Evolutionary conservation across 2,113 vertebrate genomes (phyloP).

Genomic region (Phylloscopus trochiloides): DNA sequence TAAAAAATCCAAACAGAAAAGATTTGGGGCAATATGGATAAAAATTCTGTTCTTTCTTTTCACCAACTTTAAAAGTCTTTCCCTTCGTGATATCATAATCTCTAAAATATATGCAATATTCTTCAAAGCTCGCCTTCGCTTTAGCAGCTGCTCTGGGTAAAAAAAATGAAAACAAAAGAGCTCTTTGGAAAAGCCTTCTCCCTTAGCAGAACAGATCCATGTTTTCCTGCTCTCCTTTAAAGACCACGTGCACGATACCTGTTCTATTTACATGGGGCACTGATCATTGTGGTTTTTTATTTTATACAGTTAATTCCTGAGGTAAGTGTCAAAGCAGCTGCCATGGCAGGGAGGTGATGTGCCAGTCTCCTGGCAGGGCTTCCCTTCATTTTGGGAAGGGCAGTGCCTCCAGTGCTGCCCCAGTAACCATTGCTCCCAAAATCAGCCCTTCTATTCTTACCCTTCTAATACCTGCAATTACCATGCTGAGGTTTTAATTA

Average conservation of each 20-base stretch:
- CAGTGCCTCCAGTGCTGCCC: background rate
- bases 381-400: background rate
- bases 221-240: background rate
- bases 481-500: background rate
- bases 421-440: fast-evolving
- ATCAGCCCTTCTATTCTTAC: background rate
- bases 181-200: background rate
- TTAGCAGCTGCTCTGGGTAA: background rate
- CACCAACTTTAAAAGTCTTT: background rate
- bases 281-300: background rate
- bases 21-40: background rate
- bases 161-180: conserved; percentile 1
- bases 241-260: background rate
- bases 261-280: background rate
- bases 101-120: background rate
- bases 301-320: background rate
- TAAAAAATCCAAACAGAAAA: conserved; percentile 20
- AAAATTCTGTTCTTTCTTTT: conserved; percentile 24
- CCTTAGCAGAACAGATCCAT: background rate
- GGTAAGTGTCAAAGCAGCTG: background rate
- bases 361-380: background rate
- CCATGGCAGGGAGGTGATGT: background rate
- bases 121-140: background rate
- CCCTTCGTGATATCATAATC: background rate
- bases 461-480: background rate